Evolutionary conservation across 2,888 invertebrate species (phyloP).

Genomic region (Caenorhabditis sp.): DNA sequence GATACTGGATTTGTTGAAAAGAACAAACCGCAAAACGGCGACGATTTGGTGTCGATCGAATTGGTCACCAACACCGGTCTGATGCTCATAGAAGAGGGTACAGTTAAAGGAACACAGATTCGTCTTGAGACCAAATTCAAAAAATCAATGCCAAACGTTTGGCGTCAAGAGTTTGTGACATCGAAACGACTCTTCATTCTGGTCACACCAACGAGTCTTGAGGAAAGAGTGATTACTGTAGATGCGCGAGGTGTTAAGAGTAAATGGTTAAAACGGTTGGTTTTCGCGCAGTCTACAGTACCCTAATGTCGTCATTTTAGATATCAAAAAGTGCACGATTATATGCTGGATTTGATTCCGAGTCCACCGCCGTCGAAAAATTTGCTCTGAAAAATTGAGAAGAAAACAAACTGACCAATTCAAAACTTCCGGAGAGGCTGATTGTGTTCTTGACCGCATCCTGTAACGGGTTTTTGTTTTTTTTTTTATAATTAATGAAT

Average conservation of each 20-base stretch:
- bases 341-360: constrained; percentile 36
- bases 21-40: constrained; percentile 52
- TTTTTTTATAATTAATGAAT: constrained; percentile 8
- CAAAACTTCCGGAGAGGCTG: constrained; percentile 68
- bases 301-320: constrained; percentile 11
- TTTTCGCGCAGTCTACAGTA: not conserved
- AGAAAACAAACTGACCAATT: constrained; percentile 60
- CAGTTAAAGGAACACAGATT: constrained; percentile 47
- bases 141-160: constrained; percentile 45
- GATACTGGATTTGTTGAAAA: constrained; percentile 65
- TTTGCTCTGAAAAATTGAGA: constrained; percentile 1
- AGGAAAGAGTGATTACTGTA: constrained; percentile 54
- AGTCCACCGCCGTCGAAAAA: constrained; percentile 4
- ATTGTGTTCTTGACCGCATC: constrained; percentile 70
- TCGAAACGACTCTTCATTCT: constrained; percentile 55
- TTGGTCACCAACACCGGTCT: constrained; percentile 62
- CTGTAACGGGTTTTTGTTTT: constrained; percentile 45
- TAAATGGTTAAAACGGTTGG: constrained; percentile 55
- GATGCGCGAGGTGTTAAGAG: constrained; percentile 39
- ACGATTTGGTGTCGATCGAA: constrained; percentile 63
- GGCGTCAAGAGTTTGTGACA: constrained; percentile 6
- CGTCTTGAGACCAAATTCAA: constrained; percentile 53
- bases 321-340: constrained; percentile 39
- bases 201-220: constrained; percentile 42
- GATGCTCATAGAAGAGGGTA: constrained; percentile 66